Base-by-base conservation (phyloP, 2,113 vertebrate genomes). In the Agapornis roseicollis region DNA sequence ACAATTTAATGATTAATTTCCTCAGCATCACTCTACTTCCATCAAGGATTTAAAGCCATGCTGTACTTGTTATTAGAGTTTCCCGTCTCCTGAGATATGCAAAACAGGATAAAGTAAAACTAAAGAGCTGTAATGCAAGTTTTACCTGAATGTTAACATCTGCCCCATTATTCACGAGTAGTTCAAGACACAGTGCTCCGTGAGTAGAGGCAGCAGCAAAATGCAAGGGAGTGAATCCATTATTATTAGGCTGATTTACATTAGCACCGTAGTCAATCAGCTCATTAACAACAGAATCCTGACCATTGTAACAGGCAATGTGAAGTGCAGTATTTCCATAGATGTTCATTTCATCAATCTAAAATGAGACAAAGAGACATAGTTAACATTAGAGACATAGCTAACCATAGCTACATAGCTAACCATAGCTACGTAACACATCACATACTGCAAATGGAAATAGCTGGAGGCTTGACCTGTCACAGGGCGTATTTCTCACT, bases 241-340 rank as follows among this genome's bases (percentile, higher is more conserved):
- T 99, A 96, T 99, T 99, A 97, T 99, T 99, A 74, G 99, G 97
- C 96, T 99, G 99, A 97, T 99, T 99, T 94, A 99, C 99, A 7
- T 99, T 99, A 95, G 99, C 99, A 37, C 99, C 99, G 2, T 99
- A 99, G 94, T 99, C 99, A 20, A 99, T 99, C 60, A 99, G 98
- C 97, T 99, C 99, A 9, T 98, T 99, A 66, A 99, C 99, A 13
- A 99, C 99, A 28, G 98, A 97, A 41, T 99, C 99, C 97, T 99
- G 99, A 23, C 99, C 99, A 1, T 99, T 99, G 85, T 99, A 99
- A 85, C 99, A 99, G 25, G 99, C 99, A 86, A 99, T 97, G 73
- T 99, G 99, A 55, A 99, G 98, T 3, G 99, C 98, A 5, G 99
- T 99, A 97, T 99, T 99, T 60, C 99, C 99, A 15, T 99, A 99